Conservation (phyloP, 2,113 vertebrate species). For the Mesitornis unicolor region DNA sequence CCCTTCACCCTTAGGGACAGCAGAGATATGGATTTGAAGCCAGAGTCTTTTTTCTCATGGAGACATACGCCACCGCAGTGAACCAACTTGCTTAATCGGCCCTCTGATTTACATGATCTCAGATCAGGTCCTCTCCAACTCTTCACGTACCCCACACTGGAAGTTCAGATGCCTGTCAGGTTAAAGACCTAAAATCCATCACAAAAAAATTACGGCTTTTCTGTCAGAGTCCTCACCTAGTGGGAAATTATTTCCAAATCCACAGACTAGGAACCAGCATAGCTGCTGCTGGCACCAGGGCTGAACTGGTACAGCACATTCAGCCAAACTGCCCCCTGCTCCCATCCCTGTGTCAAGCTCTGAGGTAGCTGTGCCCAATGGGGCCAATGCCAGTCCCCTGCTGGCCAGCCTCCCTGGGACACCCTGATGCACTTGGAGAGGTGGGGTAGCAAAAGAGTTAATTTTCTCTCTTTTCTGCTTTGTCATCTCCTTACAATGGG, state of each 20-base stretch:
- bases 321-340: not conserved
- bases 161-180: not conserved
- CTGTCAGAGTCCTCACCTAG: not conserved
- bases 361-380: not conserved
- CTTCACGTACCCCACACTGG: fast-evolving
- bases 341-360: not conserved
- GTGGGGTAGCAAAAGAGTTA: not conserved
- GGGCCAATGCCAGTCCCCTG: not conserved
- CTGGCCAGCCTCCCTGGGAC: fast-evolving
- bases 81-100: not conserved
- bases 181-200: not conserved
- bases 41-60: not conserved
- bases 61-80: not conserved
- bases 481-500: not conserved
- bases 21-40: not conserved
- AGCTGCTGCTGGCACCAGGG: not conserved
- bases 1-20: not conserved
- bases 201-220: not conserved
- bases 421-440: not conserved
- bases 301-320: not conserved
- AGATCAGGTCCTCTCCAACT: not conserved
- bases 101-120: not conserved
- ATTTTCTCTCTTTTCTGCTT: not conserved
- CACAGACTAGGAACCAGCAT: not conserved
- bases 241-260: not conserved